Evolutionary conservation across 2,797 vertebrate species (phyloP).

Genomic region (Sardinella longiceps): DNA sequence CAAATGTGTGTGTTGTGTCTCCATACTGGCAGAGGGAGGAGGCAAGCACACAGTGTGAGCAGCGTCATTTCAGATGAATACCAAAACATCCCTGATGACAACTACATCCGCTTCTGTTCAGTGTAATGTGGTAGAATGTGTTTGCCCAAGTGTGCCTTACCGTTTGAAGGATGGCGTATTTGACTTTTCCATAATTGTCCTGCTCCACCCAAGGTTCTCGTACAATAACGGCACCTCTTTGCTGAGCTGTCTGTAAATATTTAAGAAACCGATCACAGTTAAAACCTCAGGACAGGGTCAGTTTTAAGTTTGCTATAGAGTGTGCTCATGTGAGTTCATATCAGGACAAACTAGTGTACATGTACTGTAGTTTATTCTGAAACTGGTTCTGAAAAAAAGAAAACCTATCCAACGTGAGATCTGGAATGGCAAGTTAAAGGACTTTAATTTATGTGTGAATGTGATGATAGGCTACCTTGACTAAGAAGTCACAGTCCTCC

Average conservation of each 20-base stretch:
- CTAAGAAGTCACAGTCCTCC: slow-evolving; percentile 80
- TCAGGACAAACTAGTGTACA: background rate
- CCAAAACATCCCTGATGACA: background rate
- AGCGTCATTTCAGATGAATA: background rate
- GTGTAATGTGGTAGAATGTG: background rate
- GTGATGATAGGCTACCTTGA: slow-evolving; percentile 73
- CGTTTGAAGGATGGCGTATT: slow-evolving; percentile 80
- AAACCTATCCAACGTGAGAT: background rate
- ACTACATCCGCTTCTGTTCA: slow-evolving; percentile 2
- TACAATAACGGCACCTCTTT: slow-evolving; percentile 74
- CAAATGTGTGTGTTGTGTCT: slow-evolving; percentile 82
- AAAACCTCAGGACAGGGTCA: background rate
- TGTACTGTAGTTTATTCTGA: background rate
- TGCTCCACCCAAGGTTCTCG: slow-evolving; percentile 83
- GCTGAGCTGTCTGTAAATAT: slow-evolving; percentile 72
- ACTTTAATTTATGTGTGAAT: background rate
- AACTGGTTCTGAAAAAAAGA: background rate
- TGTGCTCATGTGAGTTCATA: background rate
- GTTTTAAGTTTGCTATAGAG: background rate
- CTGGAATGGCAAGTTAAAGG: too few relatives aligned
- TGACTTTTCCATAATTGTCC: slow-evolving; percentile 78
- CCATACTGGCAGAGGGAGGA: slow-evolving; percentile 74
- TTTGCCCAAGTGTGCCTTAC: slow-evolving; percentile 57
- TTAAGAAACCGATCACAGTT: slow-evolving; percentile 37
- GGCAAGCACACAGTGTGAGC: slow-evolving; percentile 18